Evolutionary conservation across 2,888 invertebrate species (phyloP), one percentile per base, ranked within the genome.

Genomic region (Diloba caeruleocephala): DNA sequence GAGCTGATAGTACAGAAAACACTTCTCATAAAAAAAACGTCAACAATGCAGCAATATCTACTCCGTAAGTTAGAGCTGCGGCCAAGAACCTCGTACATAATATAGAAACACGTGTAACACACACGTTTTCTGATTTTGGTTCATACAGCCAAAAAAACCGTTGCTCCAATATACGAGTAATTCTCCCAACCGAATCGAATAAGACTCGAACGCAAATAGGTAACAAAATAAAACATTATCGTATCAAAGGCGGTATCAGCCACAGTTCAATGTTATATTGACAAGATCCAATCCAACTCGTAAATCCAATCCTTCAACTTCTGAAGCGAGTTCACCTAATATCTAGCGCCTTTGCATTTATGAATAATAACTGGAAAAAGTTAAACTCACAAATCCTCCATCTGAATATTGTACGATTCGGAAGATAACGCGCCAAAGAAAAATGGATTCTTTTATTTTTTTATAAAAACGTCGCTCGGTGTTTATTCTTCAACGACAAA

Each of bases 301-400:
- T 64, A 78, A 81, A 84, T 78, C 79, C 79, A 80, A 88, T 85
- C 84, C 85, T 79, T 84, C 82, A 84, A 87, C 80, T 85, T 87
- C 72, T 72, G 79, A 74, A 88, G 86, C 81, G 86, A 87, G 81
- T 86, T 84, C 81, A 75, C 78, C 87, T 87, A 85, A 89, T 88
- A 89, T 87, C 85, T 82, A 75, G 73, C 80, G 85, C 84, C 85
- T 91, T 90, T 89, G 90, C 89, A 92, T 92, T 90, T 86, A 91
- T 91, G 91, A 92, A 91, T 90, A 90, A 89, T 90, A 91, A 88
- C 85, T 84, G 81, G 82, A 84, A 84, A 88, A 92, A 91, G 87
- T 91, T 90, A 78, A 85, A 89, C 84, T 87, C 82, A 76, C 80
- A 84, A 90, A 90, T 86, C 87, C 89, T 82, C 74, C 77, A 81